Base-by-base conservation (phyloP, 2,888 invertebrate species). In the Peribatodes rhomboidaria region DNA sequence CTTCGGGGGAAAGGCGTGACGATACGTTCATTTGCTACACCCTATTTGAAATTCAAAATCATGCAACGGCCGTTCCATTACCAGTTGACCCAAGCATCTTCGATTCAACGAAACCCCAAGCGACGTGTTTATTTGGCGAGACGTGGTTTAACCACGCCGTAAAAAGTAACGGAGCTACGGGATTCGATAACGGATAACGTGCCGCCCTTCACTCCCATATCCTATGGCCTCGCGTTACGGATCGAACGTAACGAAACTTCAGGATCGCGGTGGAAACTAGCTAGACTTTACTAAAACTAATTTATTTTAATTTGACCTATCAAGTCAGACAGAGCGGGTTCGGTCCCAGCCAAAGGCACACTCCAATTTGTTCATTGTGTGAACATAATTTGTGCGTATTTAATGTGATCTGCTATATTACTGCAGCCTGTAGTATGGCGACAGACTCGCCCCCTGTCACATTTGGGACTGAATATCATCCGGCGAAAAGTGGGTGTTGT, bases 91-190 rank as follows among this genome's bases (percentile, higher is more conserved):
- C n/a, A 35, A 13, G 39, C 10, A 39, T 31, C n/a, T 44, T 14
- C 8, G 44, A 57, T 52, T 44, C 22, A 44, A 53, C 1, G 39
- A 46, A 58, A 50, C 20, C 59, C 58, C 59, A 53, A 67, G 47
- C 35, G 54, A 62, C 46, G 57, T 65, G 61, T 72, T 69, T 67
- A 72, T 65, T 69, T 46, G 61, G 56, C 62, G 61, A 69, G 65
- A 56, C 64, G 52, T 60, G 53, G 61, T 46, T 39, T 61, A 70
- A 60, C 58, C 66, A 46, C 64, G n/a, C 62, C 60, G 46, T 70
- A 70, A 67, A 72, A 61, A 62, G 68, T 65, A 68, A 61, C 65
- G 47, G 53, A 42, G 44, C 39, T 61, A 58, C 60, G 56, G 61
- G 58, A 61, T 70, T 66, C 66, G 63, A 68, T 70, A 67, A 63